A percentile compares a stretch with the other conserved stretches of the same genome.
Conservation (phyloP, 2,113 vertebrate species). For the Danionella cerebrum region DNA sequence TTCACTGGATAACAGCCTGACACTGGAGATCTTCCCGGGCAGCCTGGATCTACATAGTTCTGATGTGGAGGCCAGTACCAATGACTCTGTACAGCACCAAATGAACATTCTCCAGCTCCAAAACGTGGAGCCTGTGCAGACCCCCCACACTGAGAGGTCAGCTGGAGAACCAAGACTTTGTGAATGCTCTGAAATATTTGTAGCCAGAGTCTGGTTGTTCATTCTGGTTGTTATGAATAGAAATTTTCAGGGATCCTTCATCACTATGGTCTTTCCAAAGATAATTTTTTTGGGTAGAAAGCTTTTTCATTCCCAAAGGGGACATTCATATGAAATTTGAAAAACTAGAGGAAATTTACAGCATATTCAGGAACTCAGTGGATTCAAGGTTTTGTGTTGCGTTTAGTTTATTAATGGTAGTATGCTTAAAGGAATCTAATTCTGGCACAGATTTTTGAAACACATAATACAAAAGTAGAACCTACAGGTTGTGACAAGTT, state of each 20-base stretch:
- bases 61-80: slow-evolving; percentile 38
- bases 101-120: slow-evolving; percentile 40
- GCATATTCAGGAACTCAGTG: neutral
- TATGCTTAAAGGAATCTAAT: neutral
- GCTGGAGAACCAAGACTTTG: neutral
- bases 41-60: slow-evolving; percentile 43
- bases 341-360: neutral
- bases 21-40: slow-evolving; percentile 45
- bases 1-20: slow-evolving; percentile 38
- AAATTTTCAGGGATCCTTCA: neutral
- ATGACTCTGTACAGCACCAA: slow-evolving; percentile 46
- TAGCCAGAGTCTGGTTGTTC: neutral
- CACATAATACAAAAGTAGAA: neutral
- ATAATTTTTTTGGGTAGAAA: neutral
- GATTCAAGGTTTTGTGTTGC: neutral
- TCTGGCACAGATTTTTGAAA: neutral
- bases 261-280: neutral
- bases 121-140: slow-evolving; percentile 61
- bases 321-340: neutral
- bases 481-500: neutral
- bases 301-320: neutral
- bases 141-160: slow-evolving; percentile 71
- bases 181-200: slow-evolving; percentile 1
- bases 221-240: neutral
- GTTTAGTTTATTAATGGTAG: neutral